Conservation (phyloP, 1,140 invertebrate species). For the Drosophila saltans region DNA sequence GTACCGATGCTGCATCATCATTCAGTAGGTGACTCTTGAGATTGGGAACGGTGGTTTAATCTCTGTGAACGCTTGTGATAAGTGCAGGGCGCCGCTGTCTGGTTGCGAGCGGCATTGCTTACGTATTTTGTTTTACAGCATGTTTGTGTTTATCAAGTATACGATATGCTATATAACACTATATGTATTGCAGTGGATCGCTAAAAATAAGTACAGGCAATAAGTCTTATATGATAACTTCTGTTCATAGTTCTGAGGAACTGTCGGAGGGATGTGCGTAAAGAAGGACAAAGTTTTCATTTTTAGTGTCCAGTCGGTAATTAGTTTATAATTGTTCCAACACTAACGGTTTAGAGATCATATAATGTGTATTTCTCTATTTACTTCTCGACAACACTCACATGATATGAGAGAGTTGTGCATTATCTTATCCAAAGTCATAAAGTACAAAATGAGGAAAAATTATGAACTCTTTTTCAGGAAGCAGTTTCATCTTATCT, state of each 20-base stretch:
- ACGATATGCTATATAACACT: slow-evolving; percentile 46
- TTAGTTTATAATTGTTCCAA: neutral
- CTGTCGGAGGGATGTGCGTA: neutral
- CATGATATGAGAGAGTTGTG: slow-evolving; percentile 33
- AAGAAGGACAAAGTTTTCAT: neutral
- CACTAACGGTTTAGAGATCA: neutral
- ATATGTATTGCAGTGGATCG: slow-evolving; percentile 31
- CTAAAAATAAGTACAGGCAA: slow-evolving; percentile 57
- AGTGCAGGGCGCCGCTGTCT: slow-evolving; percentile 37
- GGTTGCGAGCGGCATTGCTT: slow-evolving; percentile 52
- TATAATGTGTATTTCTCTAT: slow-evolving; percentile 16
- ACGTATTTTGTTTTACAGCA: slow-evolving; percentile 69
- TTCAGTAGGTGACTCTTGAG: slow-evolving; percentile 1
- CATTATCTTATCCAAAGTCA: slow-evolving; percentile 43
- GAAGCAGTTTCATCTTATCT: slow-evolving; percentile 22
- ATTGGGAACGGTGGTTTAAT: neutral
- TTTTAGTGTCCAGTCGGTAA: slow-evolving; percentile 4
- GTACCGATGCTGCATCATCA: neutral
- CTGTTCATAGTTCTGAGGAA: slow-evolving; percentile 1
- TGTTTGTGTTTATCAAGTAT: slow-evolving; percentile 54
- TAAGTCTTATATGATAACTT: slow-evolving; percentile 8
- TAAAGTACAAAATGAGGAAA: slow-evolving; percentile 29
- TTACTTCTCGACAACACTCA: slow-evolving; percentile 32
- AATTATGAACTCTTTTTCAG: slow-evolving; percentile 53
- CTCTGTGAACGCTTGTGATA: slow-evolving; percentile 7